Percentiles rank a stretch among this genome's conserved stretches.
Evolutionary conservation across 2,113 vertebrate genomes (phyloP).

Genomic region (Clinocottus analis): DNA sequence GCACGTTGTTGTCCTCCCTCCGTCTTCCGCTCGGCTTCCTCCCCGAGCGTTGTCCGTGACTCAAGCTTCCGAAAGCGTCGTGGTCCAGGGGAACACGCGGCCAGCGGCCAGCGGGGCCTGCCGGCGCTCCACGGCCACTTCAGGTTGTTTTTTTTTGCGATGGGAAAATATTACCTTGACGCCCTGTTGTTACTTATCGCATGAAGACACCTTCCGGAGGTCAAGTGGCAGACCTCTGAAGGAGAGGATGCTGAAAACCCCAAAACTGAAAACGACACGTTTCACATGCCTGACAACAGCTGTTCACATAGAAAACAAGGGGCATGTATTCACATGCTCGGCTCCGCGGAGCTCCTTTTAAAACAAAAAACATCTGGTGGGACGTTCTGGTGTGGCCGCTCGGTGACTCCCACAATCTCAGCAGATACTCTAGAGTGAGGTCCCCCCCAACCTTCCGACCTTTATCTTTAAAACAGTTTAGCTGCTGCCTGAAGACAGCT

Average conservation of each 20-base stretch:
- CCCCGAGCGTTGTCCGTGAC: constrained; percentile 32
- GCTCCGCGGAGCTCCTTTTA: neutral
- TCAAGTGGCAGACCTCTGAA: neutral
- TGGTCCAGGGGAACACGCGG: constrained; percentile 18
- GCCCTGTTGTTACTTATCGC: neutral
- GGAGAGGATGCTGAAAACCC: constrained; percentile 15
- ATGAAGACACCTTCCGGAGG: constrained; percentile 25
- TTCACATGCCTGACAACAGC: constrained; percentile 42
- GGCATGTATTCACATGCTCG: constrained; percentile 21
- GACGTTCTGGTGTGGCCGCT: no score
- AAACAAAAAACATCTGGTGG: constrained; percentile 35
- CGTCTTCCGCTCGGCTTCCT: constrained; percentile 45
- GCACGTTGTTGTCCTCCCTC: constrained; percentile 33
- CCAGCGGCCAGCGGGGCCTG: neutral
- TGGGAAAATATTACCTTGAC: neutral
- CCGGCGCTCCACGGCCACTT: constrained; percentile 4
- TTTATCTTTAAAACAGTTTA: neutral
- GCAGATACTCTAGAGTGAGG: no score
- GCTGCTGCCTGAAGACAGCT: neutral
- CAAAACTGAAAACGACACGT: constrained; percentile 18
- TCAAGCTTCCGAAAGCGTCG: constrained; percentile 31
- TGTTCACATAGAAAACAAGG: constrained; percentile 40
- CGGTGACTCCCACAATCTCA: neutral
- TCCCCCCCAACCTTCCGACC: neutral
- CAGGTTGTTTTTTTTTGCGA: neutral